Percentiles rank a stretch among this genome's conserved stretches.
phyloP scores from a whole-genome alignment of 2,797 vertebrate species.

The Carapus acus region DNA sequence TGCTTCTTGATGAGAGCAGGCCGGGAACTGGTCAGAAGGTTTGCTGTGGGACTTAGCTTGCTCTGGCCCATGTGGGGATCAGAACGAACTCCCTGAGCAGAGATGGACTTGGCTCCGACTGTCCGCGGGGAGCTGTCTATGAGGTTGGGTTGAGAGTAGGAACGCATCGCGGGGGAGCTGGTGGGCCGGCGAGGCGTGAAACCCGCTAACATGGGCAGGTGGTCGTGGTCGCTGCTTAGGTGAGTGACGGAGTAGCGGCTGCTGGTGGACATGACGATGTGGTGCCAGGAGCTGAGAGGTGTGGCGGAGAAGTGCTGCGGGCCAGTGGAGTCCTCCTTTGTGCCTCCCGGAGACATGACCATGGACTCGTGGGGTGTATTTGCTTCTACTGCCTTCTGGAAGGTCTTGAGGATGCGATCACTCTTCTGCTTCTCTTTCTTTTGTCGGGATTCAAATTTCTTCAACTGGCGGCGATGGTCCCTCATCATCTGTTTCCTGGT shows the following conservation, averaged over 20 bases:
- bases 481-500: constrained; percentile 82
- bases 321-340: constrained; percentile 66
- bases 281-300: constrained; percentile 77
- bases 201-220: constrained; percentile 60
- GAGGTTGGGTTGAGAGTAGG: constrained; percentile 73
- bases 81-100: constrained; percentile 55
- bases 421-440: constrained; percentile 81
- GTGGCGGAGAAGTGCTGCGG: constrained; percentile 74
- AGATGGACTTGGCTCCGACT: constrained; percentile 52
- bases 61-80: constrained; percentile 53
- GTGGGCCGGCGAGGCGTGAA: constrained; percentile 37
- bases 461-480: constrained; percentile 73
- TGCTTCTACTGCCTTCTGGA: constrained; percentile 75
- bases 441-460: constrained; percentile 75
- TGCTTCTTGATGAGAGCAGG: constrained; percentile 62
- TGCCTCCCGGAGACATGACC: constrained; percentile 70
- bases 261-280: constrained; percentile 72
- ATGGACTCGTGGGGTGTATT: constrained; percentile 74
- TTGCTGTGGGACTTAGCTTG: constrained; percentile 56
- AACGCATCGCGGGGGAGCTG: constrained; percentile 64
- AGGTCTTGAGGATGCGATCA: constrained; percentile 79
- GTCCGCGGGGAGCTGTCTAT: constrained; percentile 39
- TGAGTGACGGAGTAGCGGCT: constrained; percentile 70
- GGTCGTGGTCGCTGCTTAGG: constrained; percentile 64
- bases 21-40: constrained; percentile 71